These are phyloP conservation scores for Unio pictorum DNA, from an alignment of 2,888 invertebrate genomes.

Conservation along the genomic window DNA sequence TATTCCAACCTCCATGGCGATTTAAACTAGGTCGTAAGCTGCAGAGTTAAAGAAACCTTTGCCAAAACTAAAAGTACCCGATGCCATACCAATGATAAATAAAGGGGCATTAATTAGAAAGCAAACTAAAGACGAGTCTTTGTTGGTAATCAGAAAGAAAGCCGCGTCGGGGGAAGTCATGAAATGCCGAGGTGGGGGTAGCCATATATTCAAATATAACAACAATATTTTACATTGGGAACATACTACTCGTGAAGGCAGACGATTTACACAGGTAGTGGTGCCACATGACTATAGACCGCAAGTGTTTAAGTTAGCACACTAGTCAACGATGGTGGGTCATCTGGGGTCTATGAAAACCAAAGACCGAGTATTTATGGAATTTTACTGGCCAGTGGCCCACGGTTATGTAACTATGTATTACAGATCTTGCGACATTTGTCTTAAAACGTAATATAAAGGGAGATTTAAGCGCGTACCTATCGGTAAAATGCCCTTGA, in stretches of 20 bases:
- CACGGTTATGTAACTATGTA: slow-evolving; percentile 17
- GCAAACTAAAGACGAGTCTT: no score
- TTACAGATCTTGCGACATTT: slow-evolving; percentile 28
- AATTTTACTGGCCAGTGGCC: slow-evolving; percentile 33
- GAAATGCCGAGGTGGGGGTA: no score
- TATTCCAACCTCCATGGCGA: no score
- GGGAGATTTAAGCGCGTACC: slow-evolving; percentile 22
- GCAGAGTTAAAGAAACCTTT: no score
- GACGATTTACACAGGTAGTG: slow-evolving; percentile 12
- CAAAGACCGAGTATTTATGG: slow-evolving; percentile 11
- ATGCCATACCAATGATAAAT: no score
- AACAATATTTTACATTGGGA: no score
- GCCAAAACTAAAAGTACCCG: no score
- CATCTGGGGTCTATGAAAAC: slow-evolving; percentile 27
- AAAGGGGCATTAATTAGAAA: no score
- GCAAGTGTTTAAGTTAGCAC: slow-evolving; percentile 25
- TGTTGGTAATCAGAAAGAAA: no score
- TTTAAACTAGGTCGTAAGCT: no score
- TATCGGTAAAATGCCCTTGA: slow-evolving; percentile 28
- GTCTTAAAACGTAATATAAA: slow-evolving; percentile 19
- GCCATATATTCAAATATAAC: no score
- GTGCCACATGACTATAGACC: slow-evolving; percentile 18
- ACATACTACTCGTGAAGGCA: neutral
- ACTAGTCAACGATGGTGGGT: slow-evolving; percentile 26
- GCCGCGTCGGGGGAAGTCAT: no score